Percentiles rank a stretch among this genome's conserved stretches.
Evolutionary conservation across 2,797 vertebrate species (phyloP).

Genomic region (Kryptolebias ocellatus): DNA sequence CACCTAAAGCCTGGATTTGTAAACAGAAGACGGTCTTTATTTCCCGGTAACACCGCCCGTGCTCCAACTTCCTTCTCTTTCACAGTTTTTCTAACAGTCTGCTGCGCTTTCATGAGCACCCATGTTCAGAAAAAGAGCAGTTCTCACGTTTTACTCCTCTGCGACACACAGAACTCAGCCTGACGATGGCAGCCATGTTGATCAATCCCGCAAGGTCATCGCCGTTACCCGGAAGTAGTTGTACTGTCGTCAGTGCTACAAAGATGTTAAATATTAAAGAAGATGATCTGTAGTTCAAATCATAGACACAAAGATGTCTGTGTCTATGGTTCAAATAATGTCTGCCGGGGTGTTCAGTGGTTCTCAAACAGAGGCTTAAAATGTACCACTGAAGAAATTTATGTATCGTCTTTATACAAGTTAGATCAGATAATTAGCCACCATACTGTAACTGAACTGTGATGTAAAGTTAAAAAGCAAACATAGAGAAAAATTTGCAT

Average conservation of each 20-base stretch:
- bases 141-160: constrained; percentile 80
- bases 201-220: constrained; percentile 79
- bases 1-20: too few relatives aligned
- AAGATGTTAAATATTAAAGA: constrained; percentile 18
- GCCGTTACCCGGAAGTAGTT: constrained; percentile 73
- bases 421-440: too few relatives aligned
- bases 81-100: background rate
- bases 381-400: too few relatives aligned
- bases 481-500: too few relatives aligned
- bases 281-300: background rate
- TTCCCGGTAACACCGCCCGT: background rate
- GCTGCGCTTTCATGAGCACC: fast-evolving
- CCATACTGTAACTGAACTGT: too few relatives aligned
- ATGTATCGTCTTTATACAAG: too few relatives aligned
- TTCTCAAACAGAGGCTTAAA: too few relatives aligned
- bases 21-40: background rate
- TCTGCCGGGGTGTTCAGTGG: too few relatives aligned
- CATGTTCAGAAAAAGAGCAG: background rate
- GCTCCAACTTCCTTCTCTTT: too few relatives aligned
- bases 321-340: too few relatives aligned
- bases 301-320: too few relatives aligned
- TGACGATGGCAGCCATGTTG: constrained; percentile 81
- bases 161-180: constrained; percentile 77
- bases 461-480: too few relatives aligned
- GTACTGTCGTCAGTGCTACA: background rate